A percentile compares a stretch with the other conserved stretches of the same genome.
Conservation (phyloP, 2,888 invertebrate species). For the Mimas tiliae region DNA sequence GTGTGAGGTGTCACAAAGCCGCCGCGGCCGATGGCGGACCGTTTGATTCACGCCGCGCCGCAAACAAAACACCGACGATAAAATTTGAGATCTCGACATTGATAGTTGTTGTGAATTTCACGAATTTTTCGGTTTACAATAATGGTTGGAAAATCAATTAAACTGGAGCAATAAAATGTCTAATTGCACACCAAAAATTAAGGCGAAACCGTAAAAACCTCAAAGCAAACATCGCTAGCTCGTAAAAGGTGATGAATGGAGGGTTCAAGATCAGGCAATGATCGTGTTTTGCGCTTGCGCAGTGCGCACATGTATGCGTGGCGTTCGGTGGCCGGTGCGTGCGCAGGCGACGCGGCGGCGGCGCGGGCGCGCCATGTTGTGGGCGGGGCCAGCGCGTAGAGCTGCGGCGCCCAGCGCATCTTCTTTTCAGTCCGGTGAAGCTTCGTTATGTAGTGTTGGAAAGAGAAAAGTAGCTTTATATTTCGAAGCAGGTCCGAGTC, state of each 20-base stretch:
- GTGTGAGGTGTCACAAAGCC: constrained; percentile 9
- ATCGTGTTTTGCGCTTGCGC: constrained; percentile 38
- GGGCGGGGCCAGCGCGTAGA: constrained; percentile 60
- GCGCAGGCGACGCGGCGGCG: constrained; percentile 34
- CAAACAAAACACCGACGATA: constrained; percentile 40
- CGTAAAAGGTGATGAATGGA: constrained; percentile 79
- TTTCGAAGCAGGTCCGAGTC: constrained; percentile 32
- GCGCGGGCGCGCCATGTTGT: constrained; percentile 69
- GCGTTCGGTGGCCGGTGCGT: constrained; percentile 36
- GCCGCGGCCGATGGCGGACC: neutral
- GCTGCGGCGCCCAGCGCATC: constrained; percentile 45
- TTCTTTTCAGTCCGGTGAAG: constrained; percentile 53
- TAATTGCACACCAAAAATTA: constrained; percentile 70
- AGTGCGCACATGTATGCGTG: constrained; percentile 31
- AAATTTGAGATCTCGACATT: constrained; percentile 40
- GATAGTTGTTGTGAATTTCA: constrained; percentile 35
- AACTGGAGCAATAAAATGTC: constrained; percentile 58
- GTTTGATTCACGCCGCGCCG: constrained; percentile 21
- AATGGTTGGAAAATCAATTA: constrained; percentile 57
- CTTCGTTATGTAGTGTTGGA: constrained; percentile 53
- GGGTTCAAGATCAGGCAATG: constrained; percentile 72
- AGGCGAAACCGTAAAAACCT: constrained; percentile 74
- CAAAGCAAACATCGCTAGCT: constrained; percentile 65
- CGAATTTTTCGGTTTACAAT: constrained; percentile 49
- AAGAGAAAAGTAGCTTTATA: constrained; percentile 56